Evolutionary conservation across 2,113 vertebrate species (phyloP).

Genomic region (Microcebus murinus): DNA sequence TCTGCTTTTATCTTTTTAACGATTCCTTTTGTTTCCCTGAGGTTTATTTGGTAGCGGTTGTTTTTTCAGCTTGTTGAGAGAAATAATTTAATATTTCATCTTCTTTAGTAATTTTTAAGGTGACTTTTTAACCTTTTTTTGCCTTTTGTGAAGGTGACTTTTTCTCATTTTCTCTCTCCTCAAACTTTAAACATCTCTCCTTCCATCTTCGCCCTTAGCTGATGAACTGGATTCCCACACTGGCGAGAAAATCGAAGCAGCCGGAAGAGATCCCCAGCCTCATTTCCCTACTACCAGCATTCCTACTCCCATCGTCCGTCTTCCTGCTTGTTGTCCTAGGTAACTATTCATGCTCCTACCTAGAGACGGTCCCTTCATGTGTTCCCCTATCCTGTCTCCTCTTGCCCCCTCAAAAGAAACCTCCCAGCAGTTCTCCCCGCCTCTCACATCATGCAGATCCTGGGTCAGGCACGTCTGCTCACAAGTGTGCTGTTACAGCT

Average conservation of each 20-base stretch:
- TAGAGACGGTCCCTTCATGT: not conserved
- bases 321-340: not conserved
- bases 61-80: slow-evolving; percentile 12
- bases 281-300: not conserved
- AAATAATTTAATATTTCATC: slow-evolving; percentile 29
- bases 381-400: not conserved
- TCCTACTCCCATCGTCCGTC: not conserved
- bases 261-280: not conserved
- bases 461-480: not conserved
- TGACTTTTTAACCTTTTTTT: not conserved
- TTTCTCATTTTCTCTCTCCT: not conserved
- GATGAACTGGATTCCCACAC: not conserved
- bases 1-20: slow-evolving; percentile 69
- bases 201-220: not conserved
- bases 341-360: not conserved
- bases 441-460: not conserved
- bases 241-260: not conserved
- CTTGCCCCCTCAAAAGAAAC: not conserved
- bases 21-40: slow-evolving; percentile 52
- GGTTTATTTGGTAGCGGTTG: slow-evolving; percentile 17
- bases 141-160: not conserved
- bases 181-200: not conserved
- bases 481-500: not conserved
- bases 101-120: slow-evolving; percentile 37
- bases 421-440: not conserved